Conservation (phyloP, 2,888 invertebrate genomes). For the Osedax fenrisi region DNA sequence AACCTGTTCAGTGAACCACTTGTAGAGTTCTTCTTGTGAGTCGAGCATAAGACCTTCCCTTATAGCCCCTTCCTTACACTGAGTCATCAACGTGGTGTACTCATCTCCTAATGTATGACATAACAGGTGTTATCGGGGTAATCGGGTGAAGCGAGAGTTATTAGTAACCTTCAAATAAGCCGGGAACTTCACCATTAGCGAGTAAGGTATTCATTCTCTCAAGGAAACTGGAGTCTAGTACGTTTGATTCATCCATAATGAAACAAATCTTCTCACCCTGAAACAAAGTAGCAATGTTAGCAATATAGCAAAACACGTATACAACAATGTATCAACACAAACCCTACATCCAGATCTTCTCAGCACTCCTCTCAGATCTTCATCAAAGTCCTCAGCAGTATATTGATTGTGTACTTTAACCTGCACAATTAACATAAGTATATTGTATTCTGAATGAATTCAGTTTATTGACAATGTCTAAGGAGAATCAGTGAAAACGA, state of each 20-base stretch:
- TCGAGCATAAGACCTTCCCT: conserved; percentile 95
- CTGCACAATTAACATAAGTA: too few species aligned
- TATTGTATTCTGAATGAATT: too few species aligned
- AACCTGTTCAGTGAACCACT: conserved; percentile 84
- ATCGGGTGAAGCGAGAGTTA: too few species aligned
- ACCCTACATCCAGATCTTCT: conserved; percentile 54
- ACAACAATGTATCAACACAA: background rate
- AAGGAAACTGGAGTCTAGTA: conserved; percentile 90
- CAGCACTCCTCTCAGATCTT: conserved; percentile 68
- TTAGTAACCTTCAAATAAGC: conserved; percentile 58
- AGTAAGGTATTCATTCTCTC: conserved; percentile 97
- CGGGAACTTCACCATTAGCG: conserved; percentile 83
- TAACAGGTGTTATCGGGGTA: too few species aligned
- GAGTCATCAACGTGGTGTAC: conserved; percentile 95
- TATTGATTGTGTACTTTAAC: conserved; percentile 99
- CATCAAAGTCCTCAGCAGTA: conserved; percentile 94
- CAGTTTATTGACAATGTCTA: too few species aligned
- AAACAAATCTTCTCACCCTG: conserved; percentile 97
- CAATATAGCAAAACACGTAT: background rate
- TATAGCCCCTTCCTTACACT: conserved; percentile 97
- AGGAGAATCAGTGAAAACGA: too few species aligned
- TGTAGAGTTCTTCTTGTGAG: conserved; percentile 92
- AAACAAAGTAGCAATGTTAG: conserved; percentile 55
- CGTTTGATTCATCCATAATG: conserved; percentile 96
- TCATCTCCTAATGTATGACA: conserved; percentile 66